phyloP scores from a whole-genome alignment of 1,140 invertebrate species.

The Drosophila auraria region DNA sequence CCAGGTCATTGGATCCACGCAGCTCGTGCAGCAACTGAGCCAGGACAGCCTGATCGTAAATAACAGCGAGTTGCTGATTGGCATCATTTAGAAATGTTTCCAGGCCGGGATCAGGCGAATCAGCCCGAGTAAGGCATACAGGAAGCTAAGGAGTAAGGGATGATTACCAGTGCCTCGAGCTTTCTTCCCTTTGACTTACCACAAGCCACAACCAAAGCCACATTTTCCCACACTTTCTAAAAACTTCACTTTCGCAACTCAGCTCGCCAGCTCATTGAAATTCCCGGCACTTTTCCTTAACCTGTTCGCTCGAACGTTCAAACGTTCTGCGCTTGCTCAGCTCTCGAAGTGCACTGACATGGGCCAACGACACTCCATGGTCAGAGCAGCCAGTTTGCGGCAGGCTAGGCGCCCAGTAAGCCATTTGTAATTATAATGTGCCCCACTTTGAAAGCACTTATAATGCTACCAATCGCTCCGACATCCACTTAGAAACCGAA shows the following conservation, averaged over 20 bases:
- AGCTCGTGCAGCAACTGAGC: slow-evolving; percentile 66
- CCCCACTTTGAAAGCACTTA: slow-evolving; percentile 37
- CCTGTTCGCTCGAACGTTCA: slow-evolving; percentile 7
- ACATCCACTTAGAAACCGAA: slow-evolving; percentile 4
- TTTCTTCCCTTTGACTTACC: slow-evolving; percentile 36
- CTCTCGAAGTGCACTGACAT: slow-evolving; percentile 42
- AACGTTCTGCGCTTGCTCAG: slow-evolving; percentile 46
- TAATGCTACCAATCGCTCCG: slow-evolving; percentile 5
- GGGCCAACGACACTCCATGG: slow-evolving; percentile 35
- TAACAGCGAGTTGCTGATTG: slow-evolving; percentile 56
- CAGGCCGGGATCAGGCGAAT: slow-evolving; percentile 22
- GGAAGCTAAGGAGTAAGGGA: neutral
- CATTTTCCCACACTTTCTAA: slow-evolving; percentile 49
- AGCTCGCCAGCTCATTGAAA: slow-evolving; percentile 24
- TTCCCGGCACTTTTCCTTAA: slow-evolving; percentile 43
- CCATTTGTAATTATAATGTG: slow-evolving; percentile 71
- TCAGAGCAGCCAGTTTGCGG: slow-evolving; percentile 15
- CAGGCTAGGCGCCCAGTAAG: slow-evolving; percentile 5
- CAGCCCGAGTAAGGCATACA: neutral
- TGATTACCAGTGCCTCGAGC: neutral
- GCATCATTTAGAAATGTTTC: slow-evolving; percentile 53
- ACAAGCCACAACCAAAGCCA: slow-evolving; percentile 12
- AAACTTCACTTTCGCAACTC: slow-evolving; percentile 31
- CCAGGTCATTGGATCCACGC: slow-evolving; percentile 54
- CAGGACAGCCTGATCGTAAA: slow-evolving; percentile 67